These are phyloP conservation scores for Bombus superbus DNA, from an alignment of 1,140 invertebrate species.

Conservation along the genomic window DNA sequence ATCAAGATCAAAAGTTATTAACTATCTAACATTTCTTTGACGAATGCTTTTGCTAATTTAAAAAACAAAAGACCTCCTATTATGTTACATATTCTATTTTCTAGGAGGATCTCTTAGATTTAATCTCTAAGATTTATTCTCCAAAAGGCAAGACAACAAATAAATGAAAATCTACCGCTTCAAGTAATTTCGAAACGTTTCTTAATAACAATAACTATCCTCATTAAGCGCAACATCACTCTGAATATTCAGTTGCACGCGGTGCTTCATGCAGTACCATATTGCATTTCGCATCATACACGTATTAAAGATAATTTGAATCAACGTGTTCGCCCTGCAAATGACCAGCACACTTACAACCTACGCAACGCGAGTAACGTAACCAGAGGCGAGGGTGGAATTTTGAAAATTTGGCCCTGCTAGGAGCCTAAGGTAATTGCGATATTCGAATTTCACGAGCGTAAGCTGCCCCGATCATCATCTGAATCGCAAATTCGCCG, in stretches of 20 bases:
- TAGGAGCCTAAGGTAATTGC: not conserved
- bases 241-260: too few relatives aligned
- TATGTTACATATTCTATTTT: not conserved
- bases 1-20: not conserved
- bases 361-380: not conserved
- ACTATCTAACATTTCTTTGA: not conserved
- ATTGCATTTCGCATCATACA: not conserved
- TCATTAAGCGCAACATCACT: not conserved
- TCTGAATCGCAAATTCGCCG: conserved; percentile 62
- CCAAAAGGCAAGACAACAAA: not conserved
- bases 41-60: not conserved
- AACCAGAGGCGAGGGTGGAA: not conserved
- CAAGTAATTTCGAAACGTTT: not conserved
- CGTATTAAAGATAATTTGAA: conserved; percentile 19
- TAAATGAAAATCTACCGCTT: not conserved
- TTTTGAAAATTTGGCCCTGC: conserved; percentile 20
- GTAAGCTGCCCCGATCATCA: conserved; percentile 40
- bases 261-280: not conserved
- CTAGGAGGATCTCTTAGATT: too few relatives aligned
- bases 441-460: conserved; percentile 35
- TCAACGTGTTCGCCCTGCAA: conserved; percentile 6
- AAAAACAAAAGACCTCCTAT: not conserved
- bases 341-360: conserved; percentile 4
- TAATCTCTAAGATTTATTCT: not conserved
- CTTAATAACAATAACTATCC: not conserved